phyloP scores from a whole-genome alignment of 2,888 invertebrate genomes.

The Gortyna flavago region DNA sequence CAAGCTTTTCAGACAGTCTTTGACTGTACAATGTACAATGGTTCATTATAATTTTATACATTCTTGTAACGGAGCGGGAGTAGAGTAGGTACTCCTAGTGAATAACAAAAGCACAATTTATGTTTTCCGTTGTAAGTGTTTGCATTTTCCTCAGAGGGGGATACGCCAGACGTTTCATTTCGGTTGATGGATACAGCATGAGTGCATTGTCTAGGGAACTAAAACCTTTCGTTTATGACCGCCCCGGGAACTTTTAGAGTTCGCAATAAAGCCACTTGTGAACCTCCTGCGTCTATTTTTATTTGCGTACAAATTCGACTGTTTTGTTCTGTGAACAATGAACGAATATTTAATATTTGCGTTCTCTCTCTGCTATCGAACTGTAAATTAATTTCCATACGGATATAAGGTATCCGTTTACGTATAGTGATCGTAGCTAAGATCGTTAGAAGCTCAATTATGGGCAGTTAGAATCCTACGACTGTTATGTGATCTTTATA shows the following conservation, averaged over 20 bases:
- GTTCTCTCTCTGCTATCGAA: constrained; percentile 9
- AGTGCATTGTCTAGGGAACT: constrained; percentile 78
- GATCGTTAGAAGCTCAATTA: constrained; percentile 47
- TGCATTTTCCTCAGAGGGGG: constrained; percentile 61
- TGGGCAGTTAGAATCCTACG: constrained; percentile 35
- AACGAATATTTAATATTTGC: constrained; percentile 40
- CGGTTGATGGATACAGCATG: constrained; percentile 76
- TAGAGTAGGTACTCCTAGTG: constrained; percentile 11
- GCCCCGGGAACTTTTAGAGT: constrained; percentile 58
- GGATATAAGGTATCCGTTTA: constrained; percentile 51
- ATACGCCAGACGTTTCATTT: constrained; percentile 74
- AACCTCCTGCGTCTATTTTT: constrained; percentile 66
- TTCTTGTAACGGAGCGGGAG: constrained; percentile 37
- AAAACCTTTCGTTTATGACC: constrained; percentile 70
- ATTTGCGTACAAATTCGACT: constrained; percentile 56
- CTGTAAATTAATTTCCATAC: constrained; percentile 37
- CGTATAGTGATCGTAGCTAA: constrained; percentile 39
- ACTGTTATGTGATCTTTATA: constrained; percentile 51
- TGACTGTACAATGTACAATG: constrained; percentile 54
- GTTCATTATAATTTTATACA: constrained; percentile 55
- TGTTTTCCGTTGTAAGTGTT: constrained; percentile 71
- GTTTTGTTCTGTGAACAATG: constrained; percentile 42
- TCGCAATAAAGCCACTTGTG: constrained; percentile 71
- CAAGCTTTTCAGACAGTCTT: constrained; percentile 49
- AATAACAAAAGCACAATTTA: constrained; percentile 74